Percentiles rank a stretch among this genome's conserved stretches.
Conservation (phyloP, 2,888 invertebrate genomes). For the Calameuta filiformis region DNA sequence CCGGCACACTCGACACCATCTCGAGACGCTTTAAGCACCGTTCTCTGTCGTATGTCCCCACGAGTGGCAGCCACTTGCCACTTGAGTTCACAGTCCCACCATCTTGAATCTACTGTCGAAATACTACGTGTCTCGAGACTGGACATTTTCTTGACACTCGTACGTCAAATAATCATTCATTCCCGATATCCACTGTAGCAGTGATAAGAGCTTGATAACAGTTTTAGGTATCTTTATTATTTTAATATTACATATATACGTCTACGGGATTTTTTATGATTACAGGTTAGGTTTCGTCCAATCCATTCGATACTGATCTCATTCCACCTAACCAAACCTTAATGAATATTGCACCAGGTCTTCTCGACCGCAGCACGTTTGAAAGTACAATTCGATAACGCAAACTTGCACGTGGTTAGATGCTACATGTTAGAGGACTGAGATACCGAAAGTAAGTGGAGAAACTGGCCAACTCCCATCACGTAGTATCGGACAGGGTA, state of each 20-base stretch:
- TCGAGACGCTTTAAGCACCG: constrained; percentile 55
- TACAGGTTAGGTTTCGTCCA: neutral
- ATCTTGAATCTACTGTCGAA: neutral
- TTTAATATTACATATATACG: neutral
- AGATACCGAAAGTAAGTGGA: neutral
- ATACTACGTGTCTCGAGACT: neutral
- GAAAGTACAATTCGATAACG: neutral
- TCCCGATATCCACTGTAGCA: neutral
- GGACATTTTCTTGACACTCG: neutral
- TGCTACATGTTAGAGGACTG: neutral
- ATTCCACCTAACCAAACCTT: neutral
- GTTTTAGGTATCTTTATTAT: neutral
- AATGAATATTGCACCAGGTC: neutral
- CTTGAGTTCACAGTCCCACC: neutral
- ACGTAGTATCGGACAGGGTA: neutral
- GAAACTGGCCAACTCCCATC: neutral
- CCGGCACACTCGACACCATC: constrained; percentile 46
- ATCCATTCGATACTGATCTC: neutral
- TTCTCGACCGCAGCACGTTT: neutral
- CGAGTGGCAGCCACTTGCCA: constrained; percentile 23
- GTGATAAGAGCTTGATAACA: neutral
- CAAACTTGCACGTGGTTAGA: neutral
- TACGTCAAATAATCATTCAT: neutral
- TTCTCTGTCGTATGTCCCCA: constrained; percentile 24
- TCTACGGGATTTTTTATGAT: neutral